Conservation (phyloP, 1,140 invertebrate genomes). For the Formica exsecta region DNA sequence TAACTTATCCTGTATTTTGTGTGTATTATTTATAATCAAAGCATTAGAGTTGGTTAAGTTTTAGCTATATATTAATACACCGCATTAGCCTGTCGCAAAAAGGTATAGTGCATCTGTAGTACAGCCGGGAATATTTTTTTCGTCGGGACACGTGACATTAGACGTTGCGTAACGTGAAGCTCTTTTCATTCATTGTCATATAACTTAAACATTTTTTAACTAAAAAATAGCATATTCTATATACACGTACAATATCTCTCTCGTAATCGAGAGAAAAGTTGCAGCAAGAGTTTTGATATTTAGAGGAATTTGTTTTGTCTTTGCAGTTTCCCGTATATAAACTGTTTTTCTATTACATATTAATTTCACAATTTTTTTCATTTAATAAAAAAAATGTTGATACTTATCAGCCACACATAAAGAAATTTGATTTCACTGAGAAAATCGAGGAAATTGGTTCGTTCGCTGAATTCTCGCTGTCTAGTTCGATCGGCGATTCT, state of each 20-base stretch:
- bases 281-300: background rate
- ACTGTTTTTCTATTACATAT: too few relatives aligned
- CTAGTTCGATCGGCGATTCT: slow-evolving; percentile 77
- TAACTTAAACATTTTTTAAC: background rate
- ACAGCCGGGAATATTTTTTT: slow-evolving; percentile 25
- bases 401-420: background rate
- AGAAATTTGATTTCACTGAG: slow-evolving; percentile 43
- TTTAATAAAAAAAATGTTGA: background rate
- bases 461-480: slow-evolving; percentile 66
- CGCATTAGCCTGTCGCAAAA: slow-evolving; percentile 15
- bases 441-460: slow-evolving; percentile 24
- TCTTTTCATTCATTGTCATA: background rate
- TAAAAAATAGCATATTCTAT: background rate
- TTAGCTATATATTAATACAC: too few relatives aligned
- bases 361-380: slow-evolving; percentile 11
- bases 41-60: too few relatives aligned
- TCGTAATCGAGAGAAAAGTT: background rate
- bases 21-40: too few relatives aligned
- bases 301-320: background rate
- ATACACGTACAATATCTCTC: background rate
- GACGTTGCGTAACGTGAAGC: background rate
- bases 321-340: background rate
- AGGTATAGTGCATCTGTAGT: slow-evolving; percentile 4
- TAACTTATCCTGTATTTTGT: too few relatives aligned
- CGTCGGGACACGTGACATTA: slow-evolving; percentile 4